Evolutionary conservation across 92 coral and sea anemone species (phyloP).

Genomic region (Pocillopora grandis): DNA sequence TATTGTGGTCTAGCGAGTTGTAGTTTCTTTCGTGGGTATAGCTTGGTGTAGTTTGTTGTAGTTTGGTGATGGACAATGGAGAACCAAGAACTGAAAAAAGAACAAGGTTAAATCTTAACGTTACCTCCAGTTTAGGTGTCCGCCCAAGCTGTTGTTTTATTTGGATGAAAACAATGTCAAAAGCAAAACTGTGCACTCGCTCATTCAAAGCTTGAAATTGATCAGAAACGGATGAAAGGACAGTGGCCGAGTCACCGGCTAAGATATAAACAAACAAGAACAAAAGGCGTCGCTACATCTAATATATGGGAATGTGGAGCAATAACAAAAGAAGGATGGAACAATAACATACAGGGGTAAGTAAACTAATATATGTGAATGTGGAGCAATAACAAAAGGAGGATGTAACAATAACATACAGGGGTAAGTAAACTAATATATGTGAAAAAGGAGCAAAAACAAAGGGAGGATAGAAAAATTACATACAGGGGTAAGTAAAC

Average conservation of each 20-base stretch:
- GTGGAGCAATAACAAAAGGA: too few relatives aligned
- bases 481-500: too few relatives aligned
- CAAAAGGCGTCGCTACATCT: neutral
- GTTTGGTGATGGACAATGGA: too few relatives aligned
- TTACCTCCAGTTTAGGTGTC: slow-evolving; percentile 82
- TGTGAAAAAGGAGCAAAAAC: too few relatives aligned
- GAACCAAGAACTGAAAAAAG: neutral
- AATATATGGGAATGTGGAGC: neutral
- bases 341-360: too few relatives aligned
- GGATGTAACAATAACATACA: too few relatives aligned
- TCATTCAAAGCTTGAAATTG: slow-evolving; percentile 90
- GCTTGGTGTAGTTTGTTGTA: too few relatives aligned
- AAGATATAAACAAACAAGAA: neutral
- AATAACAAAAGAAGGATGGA: neutral
- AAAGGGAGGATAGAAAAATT: too few relatives aligned
- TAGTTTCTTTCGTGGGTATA: too few relatives aligned
- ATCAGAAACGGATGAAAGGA: slow-evolving; percentile 64
- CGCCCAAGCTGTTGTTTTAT: slow-evolving; percentile 76
- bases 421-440: too few relatives aligned
- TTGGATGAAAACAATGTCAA: slow-evolving; percentile 90
- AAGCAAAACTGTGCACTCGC: slow-evolving; percentile 85
- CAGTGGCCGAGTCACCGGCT: slow-evolving; percentile 58
- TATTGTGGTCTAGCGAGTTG: too few relatives aligned
- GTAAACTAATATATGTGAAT: too few relatives aligned
- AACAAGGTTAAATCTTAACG: neutral